Conservation (phyloP, 2,113 vertebrate genomes). For the Apteryx mantelli region DNA sequence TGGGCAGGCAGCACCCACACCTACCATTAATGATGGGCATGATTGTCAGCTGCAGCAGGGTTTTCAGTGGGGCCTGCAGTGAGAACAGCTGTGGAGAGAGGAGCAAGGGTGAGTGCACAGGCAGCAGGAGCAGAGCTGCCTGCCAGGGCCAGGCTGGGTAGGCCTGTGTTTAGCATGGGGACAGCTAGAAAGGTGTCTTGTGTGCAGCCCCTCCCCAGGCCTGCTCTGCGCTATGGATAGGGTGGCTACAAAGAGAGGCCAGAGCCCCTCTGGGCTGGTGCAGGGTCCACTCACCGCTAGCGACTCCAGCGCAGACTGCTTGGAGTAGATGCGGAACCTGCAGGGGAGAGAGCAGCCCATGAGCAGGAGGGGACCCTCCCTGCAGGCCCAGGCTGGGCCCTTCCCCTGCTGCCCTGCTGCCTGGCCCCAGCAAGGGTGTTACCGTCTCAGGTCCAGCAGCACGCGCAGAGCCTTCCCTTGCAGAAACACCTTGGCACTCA, state of each 20-base stretch:
- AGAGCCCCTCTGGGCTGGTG: accelerated
- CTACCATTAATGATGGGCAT: constrained; percentile 94
- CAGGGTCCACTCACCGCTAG: constrained; percentile 83
- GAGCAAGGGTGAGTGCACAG: accelerated
- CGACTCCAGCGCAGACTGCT: constrained; percentile 91
- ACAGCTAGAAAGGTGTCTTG: background rate
- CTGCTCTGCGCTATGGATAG: accelerated
- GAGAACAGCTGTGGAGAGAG: constrained; percentile 85
- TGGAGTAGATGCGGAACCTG: constrained; percentile 96
- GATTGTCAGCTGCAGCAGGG: constrained; percentile 89
- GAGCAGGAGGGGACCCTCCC: background rate
- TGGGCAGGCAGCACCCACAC: accelerated
- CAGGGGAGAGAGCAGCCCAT: background rate
- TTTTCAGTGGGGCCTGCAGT: constrained; percentile 90
- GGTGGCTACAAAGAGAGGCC: background rate
- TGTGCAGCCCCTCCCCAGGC: background rate
- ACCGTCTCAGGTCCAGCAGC: constrained; percentile 90
- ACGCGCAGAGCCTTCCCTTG: constrained; percentile 84
- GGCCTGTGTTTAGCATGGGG: accelerated
- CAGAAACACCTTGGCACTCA: constrained; percentile 88
- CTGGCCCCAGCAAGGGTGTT: background rate
- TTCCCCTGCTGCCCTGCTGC: accelerated
- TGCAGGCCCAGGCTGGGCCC: background rate
- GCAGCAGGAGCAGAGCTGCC: background rate
- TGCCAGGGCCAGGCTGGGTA: background rate